Percentiles rank a stretch among this genome's conserved stretches.
Conservation (phyloP, 2,113 vertebrate species). For the Nibea albiflora region DNA sequence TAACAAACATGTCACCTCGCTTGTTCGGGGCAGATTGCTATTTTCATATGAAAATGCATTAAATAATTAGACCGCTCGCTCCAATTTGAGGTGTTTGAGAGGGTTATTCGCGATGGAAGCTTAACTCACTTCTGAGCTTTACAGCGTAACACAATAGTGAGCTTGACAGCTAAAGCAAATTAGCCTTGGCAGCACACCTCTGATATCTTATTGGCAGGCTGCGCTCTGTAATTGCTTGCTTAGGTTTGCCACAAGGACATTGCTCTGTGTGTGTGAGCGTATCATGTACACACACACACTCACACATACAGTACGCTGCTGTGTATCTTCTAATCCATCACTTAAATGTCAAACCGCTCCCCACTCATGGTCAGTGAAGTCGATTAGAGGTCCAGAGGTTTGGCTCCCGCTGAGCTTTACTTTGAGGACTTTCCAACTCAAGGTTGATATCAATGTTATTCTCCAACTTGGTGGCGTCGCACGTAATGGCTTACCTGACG, state of each 20-base stretch:
- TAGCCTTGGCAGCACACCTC: conserved; percentile 73
- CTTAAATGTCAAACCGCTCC: conserved; percentile 63
- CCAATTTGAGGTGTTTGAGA: conserved; percentile 52
- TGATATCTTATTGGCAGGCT: conserved; percentile 78
- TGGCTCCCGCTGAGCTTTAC: conserved; percentile 47
- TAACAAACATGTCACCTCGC: conserved; percentile 2
- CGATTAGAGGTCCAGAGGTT: conserved; percentile 63
- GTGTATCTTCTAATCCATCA: conserved; percentile 68
- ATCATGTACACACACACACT: conserved; percentile 2
- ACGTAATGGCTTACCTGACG: neutral
- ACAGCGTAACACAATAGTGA: conserved; percentile 59
- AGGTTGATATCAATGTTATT: conserved; percentile 45
- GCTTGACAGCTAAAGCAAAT: conserved; percentile 78
- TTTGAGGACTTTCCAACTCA: conserved; percentile 56
- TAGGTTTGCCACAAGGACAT: conserved; percentile 69
- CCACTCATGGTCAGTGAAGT: conserved; percentile 61
- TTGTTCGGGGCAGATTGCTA: conserved; percentile 15
- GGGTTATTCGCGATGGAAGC: conserved; percentile 56
- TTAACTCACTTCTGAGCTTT: conserved; percentile 63
- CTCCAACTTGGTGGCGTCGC: neutral
- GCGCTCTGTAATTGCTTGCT: conserved; percentile 72
- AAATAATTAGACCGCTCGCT: conserved; percentile 57
- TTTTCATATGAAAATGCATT: conserved; percentile 36
- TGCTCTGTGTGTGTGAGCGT: conserved; percentile 17
- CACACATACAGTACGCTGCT: conserved; percentile 29